These are phyloP conservation scores for Nyctalus aviator DNA, from an alignment of 2,797 vertebrate species.

Conservation along the genomic window DNA sequence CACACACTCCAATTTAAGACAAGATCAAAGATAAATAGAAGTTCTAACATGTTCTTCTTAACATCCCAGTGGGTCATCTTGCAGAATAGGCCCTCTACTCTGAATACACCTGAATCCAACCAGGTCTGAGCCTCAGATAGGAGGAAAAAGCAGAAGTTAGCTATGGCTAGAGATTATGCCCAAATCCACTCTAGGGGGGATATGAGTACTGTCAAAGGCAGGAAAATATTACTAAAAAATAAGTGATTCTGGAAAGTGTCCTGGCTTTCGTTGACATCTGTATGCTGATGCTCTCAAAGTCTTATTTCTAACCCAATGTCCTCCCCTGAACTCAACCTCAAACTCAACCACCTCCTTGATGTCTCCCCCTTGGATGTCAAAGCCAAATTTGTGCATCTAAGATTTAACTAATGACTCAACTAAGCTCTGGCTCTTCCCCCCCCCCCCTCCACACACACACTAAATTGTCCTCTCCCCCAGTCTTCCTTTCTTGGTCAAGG, in stretches of 20 bases:
- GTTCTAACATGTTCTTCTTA: not conserved
- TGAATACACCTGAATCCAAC: not conserved
- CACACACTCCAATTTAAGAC: not conserved
- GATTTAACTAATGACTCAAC: not conserved
- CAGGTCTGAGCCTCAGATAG: not conserved
- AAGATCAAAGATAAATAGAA: not conserved
- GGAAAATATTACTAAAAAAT: not conserved
- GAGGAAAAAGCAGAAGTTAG: not conserved
- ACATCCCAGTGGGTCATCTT: not conserved
- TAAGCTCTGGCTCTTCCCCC: not conserved
- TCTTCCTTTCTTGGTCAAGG: not conserved
- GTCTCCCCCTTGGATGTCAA: not conserved
- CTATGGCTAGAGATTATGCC: not conserved
- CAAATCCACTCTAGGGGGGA: not conserved
- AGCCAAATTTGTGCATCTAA: not conserved
- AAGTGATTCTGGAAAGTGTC: not conserved
- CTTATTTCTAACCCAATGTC: not conserved
- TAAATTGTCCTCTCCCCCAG: rapidly evolving
- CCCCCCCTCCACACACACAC: no score
- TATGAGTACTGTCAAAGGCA: conserved; percentile 11
- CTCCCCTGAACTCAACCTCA: not conserved
- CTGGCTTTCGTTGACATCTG: not conserved
- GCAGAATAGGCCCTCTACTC: not conserved
- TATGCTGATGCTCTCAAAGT: not conserved
- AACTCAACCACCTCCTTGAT: not conserved